Percentiles rank a stretch among this genome's conserved stretches.
Conservation (phyloP, 2,888 invertebrate genomes). For the Tuta absoluta region DNA sequence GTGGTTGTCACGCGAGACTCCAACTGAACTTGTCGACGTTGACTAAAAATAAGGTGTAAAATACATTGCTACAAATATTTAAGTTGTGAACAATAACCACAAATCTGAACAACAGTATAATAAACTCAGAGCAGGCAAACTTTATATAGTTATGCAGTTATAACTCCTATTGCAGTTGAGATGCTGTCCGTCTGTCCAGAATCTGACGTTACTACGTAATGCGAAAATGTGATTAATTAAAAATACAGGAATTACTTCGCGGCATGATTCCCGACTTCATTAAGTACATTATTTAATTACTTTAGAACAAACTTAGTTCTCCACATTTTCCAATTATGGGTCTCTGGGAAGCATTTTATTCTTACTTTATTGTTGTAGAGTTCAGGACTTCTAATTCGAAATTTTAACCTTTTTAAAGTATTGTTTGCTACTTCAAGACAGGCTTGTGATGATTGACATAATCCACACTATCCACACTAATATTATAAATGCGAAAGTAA, state of each 20-base stretch:
- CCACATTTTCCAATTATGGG: not conserved
- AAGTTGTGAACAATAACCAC: no score
- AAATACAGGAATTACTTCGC: not conserved
- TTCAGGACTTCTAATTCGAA: constrained; percentile 23
- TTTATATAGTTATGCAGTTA: not conserved
- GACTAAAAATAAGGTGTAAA: no score
- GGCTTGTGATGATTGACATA: constrained; percentile 18
- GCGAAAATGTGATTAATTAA: not conserved
- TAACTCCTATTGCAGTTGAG: not conserved
- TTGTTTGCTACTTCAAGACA: no score
- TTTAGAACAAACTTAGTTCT: not conserved
- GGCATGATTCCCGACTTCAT: not conserved
- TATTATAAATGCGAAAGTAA: no score
- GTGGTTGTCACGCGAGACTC: no score
- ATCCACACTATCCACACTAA: no score
- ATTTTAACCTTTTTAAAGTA: not conserved
- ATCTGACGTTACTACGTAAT: not conserved
- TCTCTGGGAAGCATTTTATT: constrained; percentile 8
- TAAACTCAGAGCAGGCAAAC: no score
- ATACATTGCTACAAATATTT: no score
- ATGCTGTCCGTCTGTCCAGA: not conserved
- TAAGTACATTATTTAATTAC: constrained; percentile 3
- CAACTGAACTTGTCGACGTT: no score
- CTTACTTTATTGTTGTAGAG: constrained; percentile 26
- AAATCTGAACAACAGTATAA: no score